Evolutionary conservation across 1,140 invertebrate genomes (phyloP), one percentile per base, ranked within the genome.

Genomic region (Bombus breviceps): DNA sequence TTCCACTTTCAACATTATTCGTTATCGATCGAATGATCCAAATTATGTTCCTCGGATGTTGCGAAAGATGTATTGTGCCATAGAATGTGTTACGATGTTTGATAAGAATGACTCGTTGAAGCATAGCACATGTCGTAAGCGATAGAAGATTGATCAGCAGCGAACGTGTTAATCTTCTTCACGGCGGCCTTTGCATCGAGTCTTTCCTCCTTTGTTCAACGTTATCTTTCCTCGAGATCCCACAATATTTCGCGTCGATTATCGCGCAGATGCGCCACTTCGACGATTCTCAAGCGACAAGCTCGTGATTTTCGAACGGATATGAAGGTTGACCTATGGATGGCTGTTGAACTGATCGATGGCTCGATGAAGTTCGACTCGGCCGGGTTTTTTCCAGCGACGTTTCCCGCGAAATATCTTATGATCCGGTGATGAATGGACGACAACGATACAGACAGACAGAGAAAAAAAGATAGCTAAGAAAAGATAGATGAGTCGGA

Each of bases 371-470:
- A 75, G 22, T 74, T 74, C 57, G 41, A 59, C 73, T 32, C 10
- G 47, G 22, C 13, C 41, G 71, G 15, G 9, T 22, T 18, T 41
- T 47, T 18, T 1, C n/a, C 39, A 15, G 15, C 37, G 64, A 34
- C 3, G 2, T 69, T 25, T 28, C 1, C 6, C 15, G 39, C 59
- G 28, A 28, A 62, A 73, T 22, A 12, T 77, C 18, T 32, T 39
- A 37, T 32, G 32, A 15, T 34, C 34, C 62, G 4, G 64, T 41
- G 72, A 68, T 25, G 37, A 53, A 76, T 41, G 72, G n/a, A 77
- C 62, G 64, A 75, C 43, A 76, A 41, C 53, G 71, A 69, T 75
- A 83, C 15, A 89, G 73, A 73, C 37, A 82, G 62, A 71, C 8
- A 86, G 76, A 88, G 28, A 47, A 28, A 37, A 37, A 76, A n/a